Evolutionary conservation across 2,113 vertebrate genomes (phyloP).

Genomic region (Ochotona curzoniae): DNA sequence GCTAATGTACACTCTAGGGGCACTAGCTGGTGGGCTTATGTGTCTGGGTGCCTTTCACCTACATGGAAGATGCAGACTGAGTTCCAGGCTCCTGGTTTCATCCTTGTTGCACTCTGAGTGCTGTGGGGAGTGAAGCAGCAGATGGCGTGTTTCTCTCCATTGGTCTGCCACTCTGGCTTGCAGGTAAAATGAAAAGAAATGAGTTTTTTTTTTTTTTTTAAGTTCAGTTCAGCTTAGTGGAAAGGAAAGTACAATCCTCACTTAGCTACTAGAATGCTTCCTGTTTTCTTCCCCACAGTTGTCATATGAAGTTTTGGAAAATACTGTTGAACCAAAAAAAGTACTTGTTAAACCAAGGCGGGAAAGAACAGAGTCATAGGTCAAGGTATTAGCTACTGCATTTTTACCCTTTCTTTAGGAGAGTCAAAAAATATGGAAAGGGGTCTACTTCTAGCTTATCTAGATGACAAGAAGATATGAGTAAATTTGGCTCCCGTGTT

Average conservation of each 20-base stretch:
- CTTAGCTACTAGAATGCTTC: background rate
- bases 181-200: no score
- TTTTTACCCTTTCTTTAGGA: slow-evolving; percentile 58
- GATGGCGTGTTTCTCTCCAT: no score
- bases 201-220: no score
- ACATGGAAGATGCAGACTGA: no score
- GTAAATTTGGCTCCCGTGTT: slow-evolving; percentile 44
- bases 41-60: no score
- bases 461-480: slow-evolving; percentile 24
- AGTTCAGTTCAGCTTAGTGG: no score
- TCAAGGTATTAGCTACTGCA: background rate
- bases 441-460: slow-evolving; percentile 11
- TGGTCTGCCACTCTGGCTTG: no score
- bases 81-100: no score
- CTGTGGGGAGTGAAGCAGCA: no score
- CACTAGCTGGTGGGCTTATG: no score
- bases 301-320: slow-evolving; percentile 45
- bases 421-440: slow-evolving; percentile 45
- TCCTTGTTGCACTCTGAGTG: no score
- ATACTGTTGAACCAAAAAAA: background rate
- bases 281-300: background rate
- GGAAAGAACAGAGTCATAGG: background rate
- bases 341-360: slow-evolving; percentile 30
- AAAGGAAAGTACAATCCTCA: slow-evolving; percentile 31
- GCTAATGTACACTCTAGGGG: no score